Percentiles rank a stretch among this genome's conserved stretches.
phyloP scores from a whole-genome alignment of 2,888 invertebrate species.

The Drosophila cognata region DNA sequence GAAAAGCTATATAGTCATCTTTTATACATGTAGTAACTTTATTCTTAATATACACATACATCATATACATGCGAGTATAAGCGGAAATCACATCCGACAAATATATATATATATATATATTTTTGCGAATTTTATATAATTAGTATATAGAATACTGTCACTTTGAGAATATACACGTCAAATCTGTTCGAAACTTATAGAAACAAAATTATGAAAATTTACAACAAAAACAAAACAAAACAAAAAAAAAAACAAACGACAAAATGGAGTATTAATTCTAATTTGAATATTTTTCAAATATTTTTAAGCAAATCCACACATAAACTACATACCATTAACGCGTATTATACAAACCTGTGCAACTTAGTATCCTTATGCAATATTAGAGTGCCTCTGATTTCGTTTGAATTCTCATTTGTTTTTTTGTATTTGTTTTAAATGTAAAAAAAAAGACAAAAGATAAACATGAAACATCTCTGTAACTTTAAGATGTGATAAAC shows the following conservation, averaged over 20 bases:
- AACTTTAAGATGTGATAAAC: slow-evolving; percentile 77
- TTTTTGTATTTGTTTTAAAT: slow-evolving; percentile 37
- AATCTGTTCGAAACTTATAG: slow-evolving; percentile 50
- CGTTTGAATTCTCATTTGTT: slow-evolving; percentile 55
- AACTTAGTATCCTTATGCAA: slow-evolving; percentile 82
- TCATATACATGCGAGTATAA: slow-evolving; percentile 34
- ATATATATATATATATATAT: slow-evolving; percentile 67
- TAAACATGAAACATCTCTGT: slow-evolving; percentile 59
- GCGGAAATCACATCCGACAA: slow-evolving; percentile 26
- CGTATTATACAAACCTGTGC: slow-evolving; percentile 71
- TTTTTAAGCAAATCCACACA: slow-evolving; percentile 33
- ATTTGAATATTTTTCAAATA: slow-evolving; percentile 39
- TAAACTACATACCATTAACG: slow-evolving; percentile 20
- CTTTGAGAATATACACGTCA: slow-evolving; percentile 51
- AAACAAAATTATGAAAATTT: slow-evolving; percentile 61
- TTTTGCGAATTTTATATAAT: slow-evolving; percentile 74
- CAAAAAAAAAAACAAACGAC: slow-evolving; percentile 1
- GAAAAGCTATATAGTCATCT: slow-evolving; percentile 74
- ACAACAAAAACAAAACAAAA: slow-evolving; percentile 36
- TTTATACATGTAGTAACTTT: slow-evolving; percentile 60
- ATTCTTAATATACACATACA: slow-evolving; percentile 40
- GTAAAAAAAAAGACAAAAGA: slow-evolving; percentile 16
- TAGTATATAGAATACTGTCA: slow-evolving; percentile 60
- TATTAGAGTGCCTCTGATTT: slow-evolving; percentile 84
- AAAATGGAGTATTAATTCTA: slow-evolving; percentile 48